These are phyloP conservation scores for Liodrosophila aerea DNA, from an alignment of 2,888 invertebrate genomes.

Conservation along the genomic window DNA sequence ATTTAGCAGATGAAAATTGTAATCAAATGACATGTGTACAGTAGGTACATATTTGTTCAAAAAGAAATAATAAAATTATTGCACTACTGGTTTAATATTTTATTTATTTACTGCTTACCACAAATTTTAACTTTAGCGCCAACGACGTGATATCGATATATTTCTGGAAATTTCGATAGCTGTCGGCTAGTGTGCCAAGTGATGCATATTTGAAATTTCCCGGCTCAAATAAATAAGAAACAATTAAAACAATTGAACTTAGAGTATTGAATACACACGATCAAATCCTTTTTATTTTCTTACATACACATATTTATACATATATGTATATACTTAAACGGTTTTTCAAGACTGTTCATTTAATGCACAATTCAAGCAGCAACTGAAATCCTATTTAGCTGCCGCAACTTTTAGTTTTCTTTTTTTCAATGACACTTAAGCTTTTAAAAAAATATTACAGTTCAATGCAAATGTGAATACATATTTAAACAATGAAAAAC, in stretches of 20 bases:
- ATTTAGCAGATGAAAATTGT: too few relatives aligned
- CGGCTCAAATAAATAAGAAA: too few relatives aligned
- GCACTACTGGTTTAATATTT: too few relatives aligned
- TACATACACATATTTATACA: background rate
- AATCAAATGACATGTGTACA: too few relatives aligned
- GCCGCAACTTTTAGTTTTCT: slow-evolving; percentile 21
- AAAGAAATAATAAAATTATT: too few relatives aligned
- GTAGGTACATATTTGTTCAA: too few relatives aligned
- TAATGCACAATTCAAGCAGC: slow-evolving; percentile 21
- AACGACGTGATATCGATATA: too few relatives aligned
- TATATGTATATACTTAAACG: slow-evolving; percentile 7
- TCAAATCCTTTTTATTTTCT: too few relatives aligned
- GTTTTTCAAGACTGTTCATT: slow-evolving; percentile 7
- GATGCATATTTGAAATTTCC: too few relatives aligned
- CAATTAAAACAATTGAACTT: too few relatives aligned
- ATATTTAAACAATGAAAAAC: slow-evolving; percentile 9
- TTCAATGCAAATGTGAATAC: slow-evolving; percentile 20
- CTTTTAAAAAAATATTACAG: slow-evolving; percentile 33
- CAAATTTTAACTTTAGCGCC: too few relatives aligned
- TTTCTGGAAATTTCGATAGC: slow-evolving; percentile 15
- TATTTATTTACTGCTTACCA: too few relatives aligned
- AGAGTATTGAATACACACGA: background rate
- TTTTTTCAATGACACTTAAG: background rate
- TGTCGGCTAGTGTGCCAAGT: background rate
- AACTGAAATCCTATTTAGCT: slow-evolving; percentile 28